A percentile compares a stretch with the other conserved stretches of the same genome.
Conservation (phyloP, 2,113 vertebrate species). For the Laterallus jamaicensis region DNA sequence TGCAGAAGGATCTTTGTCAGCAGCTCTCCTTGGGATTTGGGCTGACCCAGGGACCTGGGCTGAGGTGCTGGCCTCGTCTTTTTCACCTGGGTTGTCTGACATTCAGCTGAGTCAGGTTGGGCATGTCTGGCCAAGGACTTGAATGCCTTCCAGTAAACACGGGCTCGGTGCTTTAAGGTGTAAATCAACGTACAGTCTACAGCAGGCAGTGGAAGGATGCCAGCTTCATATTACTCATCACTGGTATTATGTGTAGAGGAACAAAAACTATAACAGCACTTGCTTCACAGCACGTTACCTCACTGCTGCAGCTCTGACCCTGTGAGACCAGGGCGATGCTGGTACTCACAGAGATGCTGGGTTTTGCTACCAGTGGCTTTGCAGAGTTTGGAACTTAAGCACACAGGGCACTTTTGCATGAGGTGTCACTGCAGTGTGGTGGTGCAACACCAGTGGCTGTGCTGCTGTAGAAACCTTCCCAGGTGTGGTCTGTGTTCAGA, state of each 20-base stretch:
- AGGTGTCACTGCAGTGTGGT: neutral
- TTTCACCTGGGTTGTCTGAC: neutral
- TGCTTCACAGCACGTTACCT: neutral
- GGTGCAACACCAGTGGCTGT: neutral
- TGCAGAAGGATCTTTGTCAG: neutral
- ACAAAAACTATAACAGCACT: neutral
- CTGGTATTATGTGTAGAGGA: neutral
- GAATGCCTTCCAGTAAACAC: neutral
- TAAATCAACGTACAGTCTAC: neutral
- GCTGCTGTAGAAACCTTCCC: neutral
- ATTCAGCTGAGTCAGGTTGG: neutral
- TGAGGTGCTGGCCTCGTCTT: neutral
- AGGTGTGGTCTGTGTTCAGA: neutral
- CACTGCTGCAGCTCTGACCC: neutral
- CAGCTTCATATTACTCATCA: neutral
- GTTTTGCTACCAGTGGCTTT: neutral
- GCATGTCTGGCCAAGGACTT: neutral
- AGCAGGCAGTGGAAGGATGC: neutral
- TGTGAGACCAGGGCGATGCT: neutral
- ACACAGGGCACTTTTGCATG: fast-evolving
- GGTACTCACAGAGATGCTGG: neutral
- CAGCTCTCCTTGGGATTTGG: neutral
- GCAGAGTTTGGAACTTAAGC: neutral
- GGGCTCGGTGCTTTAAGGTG: neutral
- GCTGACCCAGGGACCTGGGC: neutral